phyloP scores from a whole-genome alignment of 2,888 invertebrate genomes.

The Diloba caeruleocephala region DNA sequence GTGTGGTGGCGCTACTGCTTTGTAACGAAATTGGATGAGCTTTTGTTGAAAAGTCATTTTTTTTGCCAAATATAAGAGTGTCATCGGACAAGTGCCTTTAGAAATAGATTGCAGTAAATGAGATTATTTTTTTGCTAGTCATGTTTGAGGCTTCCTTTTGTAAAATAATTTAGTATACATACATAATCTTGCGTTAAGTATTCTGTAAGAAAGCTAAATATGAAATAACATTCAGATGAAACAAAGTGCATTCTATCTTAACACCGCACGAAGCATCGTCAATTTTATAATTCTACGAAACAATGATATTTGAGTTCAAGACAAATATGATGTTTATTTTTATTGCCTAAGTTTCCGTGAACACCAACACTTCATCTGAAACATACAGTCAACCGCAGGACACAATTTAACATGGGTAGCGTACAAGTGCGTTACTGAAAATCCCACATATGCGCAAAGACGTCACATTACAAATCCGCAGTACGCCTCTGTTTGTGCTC shows the following conservation, averaged over 20 bases:
- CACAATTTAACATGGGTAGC: constrained; percentile 51
- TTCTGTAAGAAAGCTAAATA: background rate
- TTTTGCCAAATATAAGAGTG: constrained; percentile 70
- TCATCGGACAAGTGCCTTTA: constrained; percentile 71
- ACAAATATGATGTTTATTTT: constrained; percentile 29
- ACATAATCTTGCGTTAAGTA: background rate
- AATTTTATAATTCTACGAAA: constrained; percentile 20
- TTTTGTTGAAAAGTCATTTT: constrained; percentile 78
- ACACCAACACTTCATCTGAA: constrained; percentile 40
- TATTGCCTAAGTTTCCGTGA: constrained; percentile 30
- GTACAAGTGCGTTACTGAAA: constrained; percentile 66
- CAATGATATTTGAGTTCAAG: constrained; percentile 14
- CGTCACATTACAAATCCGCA: constrained; percentile 78
- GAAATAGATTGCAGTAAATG: constrained; percentile 62
- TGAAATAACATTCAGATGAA: background rate
- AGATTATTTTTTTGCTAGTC: constrained; percentile 42
- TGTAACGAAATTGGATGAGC: constrained; percentile 69
- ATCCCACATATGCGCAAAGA: constrained; percentile 77
- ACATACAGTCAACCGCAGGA: constrained; percentile 35
- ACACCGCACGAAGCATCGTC: too few species aligned
- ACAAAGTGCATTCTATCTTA: too few species aligned
- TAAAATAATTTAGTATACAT: background rate
- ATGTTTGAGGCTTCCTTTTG: background rate
- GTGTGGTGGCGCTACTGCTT: constrained; percentile 84
- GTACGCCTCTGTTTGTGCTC: constrained; percentile 72